Evolutionary conservation across 2,888 invertebrate species (phyloP), one percentile per base, ranked within the genome.

Genomic region (Latheticus oryzae): DNA sequence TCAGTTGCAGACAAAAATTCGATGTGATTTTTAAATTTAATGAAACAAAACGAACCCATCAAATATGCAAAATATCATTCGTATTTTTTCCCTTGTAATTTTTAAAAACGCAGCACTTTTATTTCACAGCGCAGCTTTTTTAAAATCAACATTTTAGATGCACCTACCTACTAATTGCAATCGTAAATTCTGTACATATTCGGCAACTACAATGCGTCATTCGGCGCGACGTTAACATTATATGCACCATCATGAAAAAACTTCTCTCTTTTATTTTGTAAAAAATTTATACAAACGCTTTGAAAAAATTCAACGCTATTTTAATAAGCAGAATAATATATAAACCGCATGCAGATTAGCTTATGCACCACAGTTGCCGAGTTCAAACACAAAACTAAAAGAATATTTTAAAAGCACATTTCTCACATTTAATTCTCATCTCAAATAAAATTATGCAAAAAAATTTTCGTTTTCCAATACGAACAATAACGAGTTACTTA

Each of bases 1-100:
- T 74, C 75, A 70, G 71, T 69, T 71, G 73, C 73, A 74, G 76
- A 75, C 74, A 74, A 76, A 77, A 77, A 76, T 76, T 75, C 76
- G 75, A 76, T 76, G 76, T 73, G 76, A 77, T 77, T 78, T 74
- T 77, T 76, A 75, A 77, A 78, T 77, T 78, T 78, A 77, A 78
- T 76, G 76, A 76, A 78, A 78, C 73, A 73, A 74, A 74, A 73
- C 74, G 73, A 70, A 70, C 64, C 71, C 72, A 72, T 77, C 76
- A 76, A 75, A 76, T 76, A 76, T 77, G 77, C 73, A 76, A 76
- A 76, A 74, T 75, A 76, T 74, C 73, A 71, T 73, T 73, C 74
- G 69, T 68, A 72, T 73, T 73, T 74, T 71, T 72, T 69, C 63
- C 64, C 66, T 67, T 70, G 71, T 70, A 70, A 70, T 71, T 72